Base-by-base conservation (phyloP, 2,888 invertebrate genomes). In the Trissoscelio sp. region DNA sequence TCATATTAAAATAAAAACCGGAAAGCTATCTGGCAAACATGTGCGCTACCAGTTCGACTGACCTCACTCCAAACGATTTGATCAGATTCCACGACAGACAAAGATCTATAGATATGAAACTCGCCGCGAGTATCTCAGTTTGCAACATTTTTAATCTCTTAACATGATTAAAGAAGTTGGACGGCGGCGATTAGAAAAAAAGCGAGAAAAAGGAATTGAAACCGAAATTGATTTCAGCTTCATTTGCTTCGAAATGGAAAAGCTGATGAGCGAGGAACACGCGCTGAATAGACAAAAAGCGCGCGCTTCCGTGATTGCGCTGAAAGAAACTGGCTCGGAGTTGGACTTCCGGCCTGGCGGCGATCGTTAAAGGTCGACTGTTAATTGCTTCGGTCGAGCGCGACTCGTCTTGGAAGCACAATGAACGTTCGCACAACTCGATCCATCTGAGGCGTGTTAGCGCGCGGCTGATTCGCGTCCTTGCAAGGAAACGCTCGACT, bases 401-500 rank as follows among this genome's bases (percentile, higher is more conserved):
- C 58, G 81, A 81, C 51, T 70, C 39, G 39, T 34, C 70, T 80
- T 75, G 83, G 72, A 81, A 83, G 28, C 48, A 70, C 75, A 81
- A 74, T 57, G 72, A 72, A 62, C n/a, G 60, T 55, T 55, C 69
- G 70, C 44, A 39, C 37, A 22, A 46, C 60, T 53, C n/a, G n/a
- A 79, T 78, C 37, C 28, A 51, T 34, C 64, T 37, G 31, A 83
- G 62, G 74, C 78, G 79, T 82, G 80, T 79, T 74, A 28, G 28
- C 77, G 67, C 69, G 70, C 77, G 55, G 18, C 51, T 37, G 57
- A 58, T 39, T 73, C 81, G 83, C 87, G 88, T 87, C 89, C 88
- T 88, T 88, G 88, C 87, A 88, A 88, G 87, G 87, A 86, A 86
- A 87, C 87, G 86, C 80, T 87, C 84, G 85, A 83, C 84, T 87